Percentiles rank a stretch among this genome's conserved stretches.
Evolutionary conservation across 1,140 invertebrate species (phyloP).

Genomic region (Hestina assimilis): DNA sequence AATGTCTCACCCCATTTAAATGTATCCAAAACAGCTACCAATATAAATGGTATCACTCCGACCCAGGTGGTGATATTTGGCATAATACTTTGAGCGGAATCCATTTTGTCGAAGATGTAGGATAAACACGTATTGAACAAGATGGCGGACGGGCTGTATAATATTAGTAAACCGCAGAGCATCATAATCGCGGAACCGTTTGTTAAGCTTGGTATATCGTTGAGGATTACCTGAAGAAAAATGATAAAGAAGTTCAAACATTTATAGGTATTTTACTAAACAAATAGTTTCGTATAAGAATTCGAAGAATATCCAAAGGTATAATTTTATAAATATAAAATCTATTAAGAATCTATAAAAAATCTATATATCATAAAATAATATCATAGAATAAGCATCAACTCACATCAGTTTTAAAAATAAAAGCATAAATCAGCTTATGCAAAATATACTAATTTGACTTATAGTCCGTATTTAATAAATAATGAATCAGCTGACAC

Average conservation of each 20-base stretch:
- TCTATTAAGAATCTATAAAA: too few relatives aligned
- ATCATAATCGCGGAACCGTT: slow-evolving; percentile 84
- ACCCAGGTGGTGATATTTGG: slow-evolving; percentile 87
- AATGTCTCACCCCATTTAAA: slow-evolving; percentile 82
- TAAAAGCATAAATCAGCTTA: too few relatives aligned
- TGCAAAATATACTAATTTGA: too few relatives aligned
- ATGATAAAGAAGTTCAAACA: not conserved
- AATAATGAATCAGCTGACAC: too few relatives aligned
- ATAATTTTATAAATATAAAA: too few relatives aligned
- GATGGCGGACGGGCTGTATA: slow-evolving; percentile 87
- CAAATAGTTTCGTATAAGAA: not conserved
- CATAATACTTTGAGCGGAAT: slow-evolving; percentile 88
- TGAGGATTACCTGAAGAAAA: slow-evolving; percentile 63
- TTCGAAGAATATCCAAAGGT: too few relatives aligned
- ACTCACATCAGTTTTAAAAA: too few relatives aligned
- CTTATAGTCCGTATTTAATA: too few relatives aligned
- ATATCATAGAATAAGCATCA: too few relatives aligned
- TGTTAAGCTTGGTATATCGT: slow-evolving; percentile 82
- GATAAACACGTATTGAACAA: slow-evolving; percentile 87
- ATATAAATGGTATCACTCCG: slow-evolving; percentile 86
- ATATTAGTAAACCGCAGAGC: slow-evolving; percentile 82
- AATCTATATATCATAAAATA: too few relatives aligned
- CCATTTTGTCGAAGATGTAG: slow-evolving; percentile 90
- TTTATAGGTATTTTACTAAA: not conserved
- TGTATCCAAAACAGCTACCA: slow-evolving; percentile 85